phyloP scores from a whole-genome alignment of 2,113 vertebrate species.

The Anhinga rufa region DNA sequence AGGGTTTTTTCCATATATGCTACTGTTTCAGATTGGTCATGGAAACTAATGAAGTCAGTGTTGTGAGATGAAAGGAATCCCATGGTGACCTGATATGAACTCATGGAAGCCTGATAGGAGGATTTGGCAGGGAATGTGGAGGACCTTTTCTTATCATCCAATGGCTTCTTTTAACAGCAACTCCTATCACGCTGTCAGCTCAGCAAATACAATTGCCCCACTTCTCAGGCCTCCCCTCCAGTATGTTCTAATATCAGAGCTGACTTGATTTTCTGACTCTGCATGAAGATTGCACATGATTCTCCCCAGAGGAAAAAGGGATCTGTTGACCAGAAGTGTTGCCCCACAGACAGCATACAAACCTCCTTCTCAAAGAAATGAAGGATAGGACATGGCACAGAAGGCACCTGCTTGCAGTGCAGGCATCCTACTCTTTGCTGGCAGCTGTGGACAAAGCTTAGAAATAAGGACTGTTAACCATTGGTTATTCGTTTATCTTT shows the following conservation, averaged over 20 bases:
- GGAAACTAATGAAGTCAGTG: constrained; percentile 57
- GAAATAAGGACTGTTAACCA: background rate
- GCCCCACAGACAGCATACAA: background rate
- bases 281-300: background rate
- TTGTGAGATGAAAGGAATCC: constrained; percentile 45
- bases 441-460: background rate
- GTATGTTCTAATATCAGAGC: background rate
- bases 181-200: background rate
- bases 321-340: background rate
- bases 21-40: constrained; percentile 48
- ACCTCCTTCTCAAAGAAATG: background rate
- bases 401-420: background rate
- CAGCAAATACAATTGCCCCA: background rate
- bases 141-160: constrained; percentile 36
- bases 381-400: background rate
- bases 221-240: background rate
- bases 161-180: constrained; percentile 1
- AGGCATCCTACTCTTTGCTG: background rate
- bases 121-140: constrained; percentile 21
- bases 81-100: constrained; percentile 48
- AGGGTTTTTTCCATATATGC: background rate
- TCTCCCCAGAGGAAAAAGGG: background rate
- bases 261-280: background rate
- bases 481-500: background rate
- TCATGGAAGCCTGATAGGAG: constrained; percentile 15